Percentiles rank a stretch among this genome's conserved stretches.
Evolutionary conservation across 2,113 vertebrate genomes (phyloP).

Genomic region (Trachemys scripta): DNA sequence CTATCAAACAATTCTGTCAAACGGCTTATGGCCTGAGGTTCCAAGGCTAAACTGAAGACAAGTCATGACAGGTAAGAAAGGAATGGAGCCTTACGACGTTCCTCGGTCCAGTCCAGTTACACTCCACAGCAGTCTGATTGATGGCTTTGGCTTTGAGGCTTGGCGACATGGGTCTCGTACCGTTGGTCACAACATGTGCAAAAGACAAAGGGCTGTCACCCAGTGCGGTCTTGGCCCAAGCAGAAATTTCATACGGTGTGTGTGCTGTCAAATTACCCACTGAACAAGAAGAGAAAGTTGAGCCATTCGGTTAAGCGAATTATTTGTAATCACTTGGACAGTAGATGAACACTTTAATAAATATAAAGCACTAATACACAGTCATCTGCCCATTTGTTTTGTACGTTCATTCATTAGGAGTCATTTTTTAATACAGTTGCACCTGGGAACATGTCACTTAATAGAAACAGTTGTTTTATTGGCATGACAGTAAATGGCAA

Average conservation of each 20-base stretch:
- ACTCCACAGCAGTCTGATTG: constrained; percentile 95
- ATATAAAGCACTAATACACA: neutral
- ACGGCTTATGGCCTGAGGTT: neutral
- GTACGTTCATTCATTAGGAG: neutral
- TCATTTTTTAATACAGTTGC: neutral
- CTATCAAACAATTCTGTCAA: neutral
- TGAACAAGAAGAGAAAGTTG: constrained; percentile 65
- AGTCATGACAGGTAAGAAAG: neutral
- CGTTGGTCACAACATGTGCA: constrained; percentile 84
- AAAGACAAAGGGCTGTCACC: constrained; percentile 94
- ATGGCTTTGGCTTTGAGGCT: constrained; percentile 91
- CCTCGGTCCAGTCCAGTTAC: constrained; percentile 88
- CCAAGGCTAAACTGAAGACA: neutral
- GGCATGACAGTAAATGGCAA: neutral
- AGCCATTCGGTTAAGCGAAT: neutral
- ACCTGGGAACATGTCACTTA: neutral
- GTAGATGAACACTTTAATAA: neutral
- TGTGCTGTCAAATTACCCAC: constrained; percentile 92
- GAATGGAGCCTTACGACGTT: constrained; percentile 77
- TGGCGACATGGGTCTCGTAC: constrained; percentile 83
- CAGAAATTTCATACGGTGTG: constrained; percentile 92
- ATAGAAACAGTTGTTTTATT: neutral
- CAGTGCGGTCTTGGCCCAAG: constrained; percentile 91
- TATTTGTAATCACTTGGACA: neutral
- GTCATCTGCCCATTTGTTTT: neutral